A percentile compares a stretch with the other conserved stretches of the same genome.
Evolutionary conservation across 92 coral and sea anemone genomes (phyloP).

Genomic region (Porites cylindrica): DNA sequence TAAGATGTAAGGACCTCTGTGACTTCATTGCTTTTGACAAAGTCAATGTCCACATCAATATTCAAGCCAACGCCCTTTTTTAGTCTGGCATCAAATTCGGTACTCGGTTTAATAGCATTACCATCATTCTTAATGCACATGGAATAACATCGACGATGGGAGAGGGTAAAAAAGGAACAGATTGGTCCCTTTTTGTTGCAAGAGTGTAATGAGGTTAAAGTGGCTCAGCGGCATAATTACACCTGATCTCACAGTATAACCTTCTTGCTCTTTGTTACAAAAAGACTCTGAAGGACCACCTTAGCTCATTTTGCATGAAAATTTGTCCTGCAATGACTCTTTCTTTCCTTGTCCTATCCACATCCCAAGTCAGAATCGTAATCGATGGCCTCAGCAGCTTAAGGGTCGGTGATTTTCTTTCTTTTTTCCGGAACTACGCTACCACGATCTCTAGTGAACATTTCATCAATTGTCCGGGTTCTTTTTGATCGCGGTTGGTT

Average conservation of each 20-base stretch:
- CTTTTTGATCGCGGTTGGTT: neutral
- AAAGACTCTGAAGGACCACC: slow-evolving; percentile 46
- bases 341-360: slow-evolving; percentile 17
- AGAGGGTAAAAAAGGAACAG: slow-evolving; percentile 15
- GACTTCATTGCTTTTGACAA: neutral
- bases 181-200: slow-evolving; percentile 8
- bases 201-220: slow-evolving; percentile 10
- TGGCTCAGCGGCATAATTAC: slow-evolving; percentile 30
- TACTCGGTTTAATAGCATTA: slow-evolving; percentile 40
- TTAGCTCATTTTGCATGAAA: neutral
- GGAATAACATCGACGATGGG: slow-evolving; percentile 28
- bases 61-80: slow-evolving; percentile 1
- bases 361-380: neutral
- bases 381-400: neutral
- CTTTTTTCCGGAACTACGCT: neutral
- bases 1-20: slow-evolving; percentile 49
- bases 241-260: slow-evolving; percentile 45
- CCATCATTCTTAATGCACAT: slow-evolving; percentile 39
- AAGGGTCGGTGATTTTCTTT: neutral
- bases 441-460: neutral
- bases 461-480: too few species aligned
- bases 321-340: too few species aligned
- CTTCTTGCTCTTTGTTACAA: slow-evolving; percentile 54
- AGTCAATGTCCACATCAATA: too few species aligned
- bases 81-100: slow-evolving; percentile 42